A percentile compares a stretch with the other conserved stretches of the same genome.
phyloP scores from a whole-genome alignment of 2,797 vertebrate species.

The Crocodylus rhombifer region DNA sequence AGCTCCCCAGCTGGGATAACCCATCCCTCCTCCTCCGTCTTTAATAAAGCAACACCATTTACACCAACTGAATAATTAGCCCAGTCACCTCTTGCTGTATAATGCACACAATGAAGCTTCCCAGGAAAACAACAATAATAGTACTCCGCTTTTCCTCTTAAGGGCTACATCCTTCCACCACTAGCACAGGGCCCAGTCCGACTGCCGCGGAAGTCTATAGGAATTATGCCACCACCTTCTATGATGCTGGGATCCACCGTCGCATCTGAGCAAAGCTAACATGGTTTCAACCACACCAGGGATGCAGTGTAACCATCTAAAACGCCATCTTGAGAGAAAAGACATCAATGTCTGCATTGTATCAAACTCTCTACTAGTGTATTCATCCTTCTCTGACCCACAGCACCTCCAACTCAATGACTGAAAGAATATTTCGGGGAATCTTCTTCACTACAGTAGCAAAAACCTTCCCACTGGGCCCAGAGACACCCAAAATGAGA shows the following conservation, averaged over 20 bases:
- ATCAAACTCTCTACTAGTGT: not conserved
- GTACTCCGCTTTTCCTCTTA: too few relatives aligned
- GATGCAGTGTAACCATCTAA: not conserved
- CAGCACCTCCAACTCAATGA: not conserved
- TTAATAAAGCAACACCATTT: not conserved
- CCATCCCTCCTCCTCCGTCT: slow-evolving; percentile 22
- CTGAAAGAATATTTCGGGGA: not conserved
- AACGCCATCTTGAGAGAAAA: too few relatives aligned
- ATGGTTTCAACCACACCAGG: not conserved
- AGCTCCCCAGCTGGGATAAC: not conserved
- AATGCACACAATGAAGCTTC: accelerated
- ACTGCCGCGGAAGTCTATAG: not conserved
- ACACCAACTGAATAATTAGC: not conserved
- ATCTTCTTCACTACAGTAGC: not conserved
- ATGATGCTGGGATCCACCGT: not conserved
- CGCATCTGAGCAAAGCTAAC: not conserved
- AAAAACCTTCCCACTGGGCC: not conserved
- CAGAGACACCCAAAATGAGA: not conserved
- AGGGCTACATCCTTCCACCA: too few relatives aligned
- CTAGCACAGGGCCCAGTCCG: not conserved
- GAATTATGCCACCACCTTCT: not conserved
- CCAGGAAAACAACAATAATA: too few relatives aligned
- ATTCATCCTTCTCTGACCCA: not conserved
- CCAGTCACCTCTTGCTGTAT: accelerated
- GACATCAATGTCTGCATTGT: too few relatives aligned